Evolutionary conservation across 2,113 vertebrate species (phyloP), one percentile per base, ranked within the genome.

Genomic region (Cervus canadensis): DNA sequence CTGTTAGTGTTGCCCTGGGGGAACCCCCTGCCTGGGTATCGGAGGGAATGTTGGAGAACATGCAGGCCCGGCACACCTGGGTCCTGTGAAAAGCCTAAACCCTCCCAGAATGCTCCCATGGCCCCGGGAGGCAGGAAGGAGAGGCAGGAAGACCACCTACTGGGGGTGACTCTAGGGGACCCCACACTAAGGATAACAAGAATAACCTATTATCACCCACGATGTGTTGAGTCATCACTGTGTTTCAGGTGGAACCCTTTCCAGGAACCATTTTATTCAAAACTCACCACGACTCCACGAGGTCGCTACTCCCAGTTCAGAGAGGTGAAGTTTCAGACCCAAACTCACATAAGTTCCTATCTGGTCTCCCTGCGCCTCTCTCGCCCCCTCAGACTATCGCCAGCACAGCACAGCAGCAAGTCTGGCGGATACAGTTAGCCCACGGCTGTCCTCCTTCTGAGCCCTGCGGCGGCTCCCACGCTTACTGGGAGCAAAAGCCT

Each of bases 371-470:
- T 56, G 33, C 1, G 7, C 81, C 81, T 56, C 13, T 4, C 81
- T 36, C 3, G 4, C 21, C 52, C 81, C 81, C 21, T 83, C 23
- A 36, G 33, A 36, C 81, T 36, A 25, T 36, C 4, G 0, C 81
- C 21, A 40, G 52, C 52, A 26, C 3, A 10, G 81, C 21, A 36
- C 33, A 26, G 52, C 36, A 56, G 81, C 7, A 14, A 26, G n/a
- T 16, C 81, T 56, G 57, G 48, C 2, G n/a, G 91, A 60, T 3
- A 5, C 48, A 2, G 13, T 33, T 7, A 11, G 16, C 15, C 91
- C 21, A 3, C 0, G 1, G 59, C 40, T 11, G 6, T 15, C 52
- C 23, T 9, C 21, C 10, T 67, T 78, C 17, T 2, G 1, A 36
- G 17, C 76, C 14, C 76, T 76, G 52, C n/a, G 3, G 43, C 0